phyloP scores from a whole-genome alignment of 2,113 vertebrate genomes.

The Pitta sordida region DNA sequence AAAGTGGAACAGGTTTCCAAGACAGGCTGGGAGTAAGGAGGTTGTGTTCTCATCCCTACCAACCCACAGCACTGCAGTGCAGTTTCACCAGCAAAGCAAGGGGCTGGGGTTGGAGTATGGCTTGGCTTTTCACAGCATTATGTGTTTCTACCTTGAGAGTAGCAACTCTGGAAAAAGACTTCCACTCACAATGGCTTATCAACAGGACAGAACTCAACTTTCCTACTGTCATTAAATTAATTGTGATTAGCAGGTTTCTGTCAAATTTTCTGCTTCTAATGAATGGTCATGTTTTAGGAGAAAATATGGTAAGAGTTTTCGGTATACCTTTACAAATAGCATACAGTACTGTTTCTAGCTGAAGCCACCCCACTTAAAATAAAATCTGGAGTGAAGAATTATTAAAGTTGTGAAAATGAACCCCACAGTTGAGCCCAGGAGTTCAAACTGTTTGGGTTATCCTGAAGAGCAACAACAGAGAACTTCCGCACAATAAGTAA shows the following conservation, averaged over 20 bases:
- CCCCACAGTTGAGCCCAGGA: background rate
- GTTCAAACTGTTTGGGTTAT: background rate
- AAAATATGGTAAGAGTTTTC: background rate
- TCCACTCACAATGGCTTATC: fast-evolving
- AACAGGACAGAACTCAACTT: background rate
- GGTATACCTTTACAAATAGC: background rate
- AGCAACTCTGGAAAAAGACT: background rate
- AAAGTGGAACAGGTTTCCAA: fast-evolving
- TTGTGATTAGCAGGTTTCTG: background rate
- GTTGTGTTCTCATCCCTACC: background rate
- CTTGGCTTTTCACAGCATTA: background rate
- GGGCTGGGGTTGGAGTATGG: background rate
- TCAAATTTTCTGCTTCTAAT: background rate
- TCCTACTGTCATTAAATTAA: background rate
- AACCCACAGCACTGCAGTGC: fast-evolving
- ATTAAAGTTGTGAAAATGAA: background rate
- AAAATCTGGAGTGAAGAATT: background rate
- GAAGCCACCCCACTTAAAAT: background rate
- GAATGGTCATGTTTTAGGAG: background rate
- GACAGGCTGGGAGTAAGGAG: background rate
- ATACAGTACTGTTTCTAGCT: background rate
- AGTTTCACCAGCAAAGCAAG: background rate
- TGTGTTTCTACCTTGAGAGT: background rate
- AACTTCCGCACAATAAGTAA: constrained; percentile 22
- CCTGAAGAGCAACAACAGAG: background rate